A percentile compares a stretch with the other conserved stretches of the same genome.
phyloP scores from a whole-genome alignment of 2,797 vertebrate genomes.

The Antrozous pallidus region DNA sequence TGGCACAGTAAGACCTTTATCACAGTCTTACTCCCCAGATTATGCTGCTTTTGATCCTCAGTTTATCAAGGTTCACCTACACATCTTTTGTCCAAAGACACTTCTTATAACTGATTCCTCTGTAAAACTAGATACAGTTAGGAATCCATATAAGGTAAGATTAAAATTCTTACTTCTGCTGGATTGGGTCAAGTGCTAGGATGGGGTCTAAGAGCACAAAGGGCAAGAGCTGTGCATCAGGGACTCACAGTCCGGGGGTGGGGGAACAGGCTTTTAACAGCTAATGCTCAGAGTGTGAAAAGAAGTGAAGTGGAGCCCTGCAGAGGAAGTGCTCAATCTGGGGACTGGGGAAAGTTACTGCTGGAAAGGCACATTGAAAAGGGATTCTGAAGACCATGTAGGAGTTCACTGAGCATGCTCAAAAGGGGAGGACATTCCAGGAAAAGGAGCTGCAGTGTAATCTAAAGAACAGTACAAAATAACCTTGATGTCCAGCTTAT shows the following conservation, averaged over 20 bases:
- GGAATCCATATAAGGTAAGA: not conserved
- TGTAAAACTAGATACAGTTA: not conserved
- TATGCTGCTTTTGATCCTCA: not conserved
- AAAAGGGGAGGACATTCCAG: not conserved
- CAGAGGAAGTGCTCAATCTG: not conserved
- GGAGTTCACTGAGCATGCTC: not conserved
- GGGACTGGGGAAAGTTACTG: not conserved
- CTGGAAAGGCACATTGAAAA: not conserved
- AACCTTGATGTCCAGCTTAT: not conserved
- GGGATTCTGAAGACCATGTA: not conserved
- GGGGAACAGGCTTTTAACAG: not conserved
- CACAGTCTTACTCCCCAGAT: not conserved
- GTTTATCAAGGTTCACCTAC: not conserved
- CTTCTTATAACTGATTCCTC: not conserved
- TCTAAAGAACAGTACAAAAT: not conserved
- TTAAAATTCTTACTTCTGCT: not conserved
- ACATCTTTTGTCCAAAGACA: not conserved
- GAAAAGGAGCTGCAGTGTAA: not conserved
- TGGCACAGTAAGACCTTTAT: not conserved
- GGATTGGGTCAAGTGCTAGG: not conserved
- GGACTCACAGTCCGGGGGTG: not conserved
- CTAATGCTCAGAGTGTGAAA: not conserved
- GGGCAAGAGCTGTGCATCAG: not conserved
- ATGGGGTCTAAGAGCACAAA: not conserved
- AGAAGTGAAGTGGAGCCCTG: not conserved